Evolutionary conservation across 2,888 invertebrate genomes (phyloP), one percentile per base, ranked within the genome.

Genomic region (Prostheceraeus crozeri): DNA sequence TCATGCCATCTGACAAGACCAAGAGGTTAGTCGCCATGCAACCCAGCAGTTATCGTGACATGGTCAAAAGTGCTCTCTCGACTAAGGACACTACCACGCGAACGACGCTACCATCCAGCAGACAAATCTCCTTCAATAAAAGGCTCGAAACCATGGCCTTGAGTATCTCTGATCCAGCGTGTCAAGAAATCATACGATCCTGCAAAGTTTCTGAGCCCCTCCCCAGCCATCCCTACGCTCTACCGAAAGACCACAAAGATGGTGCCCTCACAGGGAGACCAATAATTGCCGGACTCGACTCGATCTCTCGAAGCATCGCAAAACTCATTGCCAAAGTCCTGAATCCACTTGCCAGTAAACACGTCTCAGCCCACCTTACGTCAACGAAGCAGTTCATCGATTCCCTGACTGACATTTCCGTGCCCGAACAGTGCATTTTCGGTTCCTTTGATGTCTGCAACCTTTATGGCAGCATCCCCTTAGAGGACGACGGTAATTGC

Each of bases 1-100:
- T 48, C 25, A 40, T 40, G 14, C 48, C 48, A 25, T 19, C 48
- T 23, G 48, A 48, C 28, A 48, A 48, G 48, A 48, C 48, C 28
- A 48, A 48, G 48, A 25, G 23, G 8, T 8, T 48, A 30, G 23
- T 48, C 25, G 48, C 48, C 25, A 48, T 48, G 48, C 25, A 48
- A 28, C 25, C 25, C 25, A n/a, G 27, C n/a, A 30, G 28, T 30
- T 48, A 48, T 48, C 48, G 23, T 28, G 28, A 48, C 25, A 48
- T 48, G 48, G 48, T 48, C 48, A 48, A 25, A 28, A 30, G 28
- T 6, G 25, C 48, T 48, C 48, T 48, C 48, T 28, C 25, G 25
- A 48, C 25, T 8, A 48, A 48, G n/a, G 14, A 48, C 28, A 48
- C 25, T 19, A 30, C 25, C 25, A 30, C 28, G 28, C 25, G 28